Percentiles rank a stretch among this genome's conserved stretches.
Evolutionary conservation across 1,140 invertebrate species (phyloP).

Genomic region (Micrasema longulum): DNA sequence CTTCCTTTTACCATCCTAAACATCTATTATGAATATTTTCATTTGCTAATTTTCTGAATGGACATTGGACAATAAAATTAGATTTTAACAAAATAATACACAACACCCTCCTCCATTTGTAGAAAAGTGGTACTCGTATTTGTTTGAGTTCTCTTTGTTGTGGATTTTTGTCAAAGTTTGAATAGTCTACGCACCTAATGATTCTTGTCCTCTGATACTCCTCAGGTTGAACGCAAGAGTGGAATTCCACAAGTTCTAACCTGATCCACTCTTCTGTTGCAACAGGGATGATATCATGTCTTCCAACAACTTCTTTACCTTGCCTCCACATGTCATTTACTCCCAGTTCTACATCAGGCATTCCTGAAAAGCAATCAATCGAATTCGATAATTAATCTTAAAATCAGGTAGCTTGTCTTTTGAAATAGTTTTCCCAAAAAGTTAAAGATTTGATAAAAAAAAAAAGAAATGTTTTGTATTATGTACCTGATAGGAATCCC

Average conservation of each 20-base stretch:
- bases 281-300: slow-evolving; percentile 99
- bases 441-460: neutral
- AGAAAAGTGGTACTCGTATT: too few species aligned
- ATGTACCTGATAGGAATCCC: slow-evolving; percentile 85
- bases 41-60: too few species aligned
- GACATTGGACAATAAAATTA: too few species aligned
- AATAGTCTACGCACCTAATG: slow-evolving; percentile 83
- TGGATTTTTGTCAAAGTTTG: neutral
- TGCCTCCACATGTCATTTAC: slow-evolving; percentile 96
- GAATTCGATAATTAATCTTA: too few species aligned
- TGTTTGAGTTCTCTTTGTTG: neutral
- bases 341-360: slow-evolving; percentile 96
- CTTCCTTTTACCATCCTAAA: too few species aligned
- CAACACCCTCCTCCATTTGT: too few species aligned
- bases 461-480: neutral
- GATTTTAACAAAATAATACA: too few species aligned
- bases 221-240: slow-evolving; percentile 91
- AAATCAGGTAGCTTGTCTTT: too few species aligned
- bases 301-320: slow-evolving; percentile 98
- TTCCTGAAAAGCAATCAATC: slow-evolving; percentile 73
- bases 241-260: slow-evolving; percentile 94
- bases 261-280: slow-evolving; percentile 99
- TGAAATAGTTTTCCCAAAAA: slow-evolving; percentile 79
- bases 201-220: slow-evolving; percentile 92
- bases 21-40: too few species aligned